Evolutionary conservation across 2,113 vertebrate genomes (phyloP).

Genomic region (Onychostruthus taczanowskii): DNA sequence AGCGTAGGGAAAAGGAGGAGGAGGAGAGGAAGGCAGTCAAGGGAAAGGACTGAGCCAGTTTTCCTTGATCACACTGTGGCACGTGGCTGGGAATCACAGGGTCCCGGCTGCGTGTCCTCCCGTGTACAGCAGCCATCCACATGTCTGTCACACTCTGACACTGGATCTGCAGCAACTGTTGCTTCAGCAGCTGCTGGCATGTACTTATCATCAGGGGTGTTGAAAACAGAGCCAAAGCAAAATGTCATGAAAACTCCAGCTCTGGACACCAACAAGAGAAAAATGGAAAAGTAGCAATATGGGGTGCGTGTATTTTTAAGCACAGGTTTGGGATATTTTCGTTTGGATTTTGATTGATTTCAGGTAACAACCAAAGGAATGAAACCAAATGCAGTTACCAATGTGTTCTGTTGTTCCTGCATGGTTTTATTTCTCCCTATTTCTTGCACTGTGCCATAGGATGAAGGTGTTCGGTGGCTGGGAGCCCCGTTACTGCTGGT

Average conservation of each 20-base stretch:
- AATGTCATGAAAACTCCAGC: not conserved
- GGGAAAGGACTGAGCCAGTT: not conserved
- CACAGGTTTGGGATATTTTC: not conserved
- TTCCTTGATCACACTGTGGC: conserved; percentile 27
- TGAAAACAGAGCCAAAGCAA: not conserved
- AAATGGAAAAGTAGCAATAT: not conserved
- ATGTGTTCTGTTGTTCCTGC: not conserved
- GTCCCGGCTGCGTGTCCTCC: not conserved
- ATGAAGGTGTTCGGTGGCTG: accelerated
- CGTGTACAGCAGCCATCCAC: not conserved
- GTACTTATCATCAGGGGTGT: conserved; percentile 13
- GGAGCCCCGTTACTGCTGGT: not conserved
- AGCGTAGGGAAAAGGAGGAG: not conserved
- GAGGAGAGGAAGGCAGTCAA: not conserved
- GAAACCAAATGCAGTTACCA: not conserved
- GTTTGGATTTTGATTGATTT: not conserved
- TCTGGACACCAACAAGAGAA: not conserved
- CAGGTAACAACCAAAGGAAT: not conserved
- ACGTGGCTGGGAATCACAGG: conserved; percentile 28
- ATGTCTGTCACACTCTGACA: conserved; percentile 70
- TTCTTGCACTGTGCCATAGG: accelerated
- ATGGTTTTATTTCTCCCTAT: not conserved
- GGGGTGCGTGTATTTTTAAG: not conserved
- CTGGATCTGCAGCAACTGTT: conserved; percentile 61
- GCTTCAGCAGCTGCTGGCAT: conserved; percentile 32